phyloP scores from a whole-genome alignment of 2,888 invertebrate genomes.

The Hololepta plana region DNA sequence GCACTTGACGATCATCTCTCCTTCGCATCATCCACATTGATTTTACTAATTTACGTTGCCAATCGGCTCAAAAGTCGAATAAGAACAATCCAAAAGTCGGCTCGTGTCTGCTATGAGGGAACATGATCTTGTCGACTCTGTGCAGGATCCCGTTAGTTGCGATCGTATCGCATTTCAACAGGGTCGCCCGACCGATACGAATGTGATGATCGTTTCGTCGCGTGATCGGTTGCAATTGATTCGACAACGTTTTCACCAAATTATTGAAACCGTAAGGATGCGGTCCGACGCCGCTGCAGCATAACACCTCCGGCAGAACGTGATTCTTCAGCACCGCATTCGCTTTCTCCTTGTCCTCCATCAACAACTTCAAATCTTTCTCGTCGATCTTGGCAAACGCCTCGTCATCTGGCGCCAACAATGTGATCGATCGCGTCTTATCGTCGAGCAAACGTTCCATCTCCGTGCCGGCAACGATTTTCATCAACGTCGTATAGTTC shows the following conservation, averaged over 20 bases:
- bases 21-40: no score
- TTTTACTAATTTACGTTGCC: no score
- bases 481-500: constrained; percentile 26
- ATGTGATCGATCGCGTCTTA: constrained; percentile 30
- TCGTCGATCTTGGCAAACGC: constrained; percentile 32
- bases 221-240: constrained; percentile 20
- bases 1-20: no score
- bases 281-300: constrained; percentile 25
- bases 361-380: constrained; percentile 26
- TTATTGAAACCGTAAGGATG: constrained; percentile 25
- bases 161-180: constrained; percentile 30
- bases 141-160: constrained; percentile 41
- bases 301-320: constrained; percentile 28
- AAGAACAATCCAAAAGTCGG: constrained; percentile 19
- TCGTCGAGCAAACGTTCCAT: constrained; percentile 29
- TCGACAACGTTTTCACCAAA: constrained; percentile 20
- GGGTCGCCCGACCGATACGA: constrained; percentile 20
- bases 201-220: constrained; percentile 19
- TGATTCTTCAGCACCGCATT: constrained; percentile 31
- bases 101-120: constrained; percentile 21
- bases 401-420: constrained; percentile 38
- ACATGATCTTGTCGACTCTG: constrained; percentile 32
- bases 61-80: no score
- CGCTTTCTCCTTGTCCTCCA: constrained; percentile 30
- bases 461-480: constrained; percentile 28